Percentiles rank a stretch among this genome's conserved stretches.
Conservation (phyloP, 2,797 vertebrate genomes). For the Eleutherodactylus coqui region DNA sequence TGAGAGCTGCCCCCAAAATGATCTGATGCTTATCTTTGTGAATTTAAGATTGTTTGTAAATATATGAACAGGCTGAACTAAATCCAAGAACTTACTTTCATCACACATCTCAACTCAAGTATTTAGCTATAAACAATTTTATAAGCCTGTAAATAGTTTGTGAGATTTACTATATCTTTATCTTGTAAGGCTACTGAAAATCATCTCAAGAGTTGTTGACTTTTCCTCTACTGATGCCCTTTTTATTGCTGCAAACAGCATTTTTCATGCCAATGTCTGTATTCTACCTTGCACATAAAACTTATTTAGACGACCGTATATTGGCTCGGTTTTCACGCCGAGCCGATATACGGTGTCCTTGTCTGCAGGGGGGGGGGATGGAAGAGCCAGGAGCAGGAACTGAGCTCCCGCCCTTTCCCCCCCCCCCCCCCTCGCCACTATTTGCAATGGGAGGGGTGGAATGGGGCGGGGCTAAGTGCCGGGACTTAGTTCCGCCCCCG, state of each 20-base stretch:
- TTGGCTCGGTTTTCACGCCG: too few relatives aligned
- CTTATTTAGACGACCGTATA: too few relatives aligned
- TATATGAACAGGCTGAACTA: neutral
- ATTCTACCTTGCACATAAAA: neutral
- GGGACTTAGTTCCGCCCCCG: too few relatives aligned
- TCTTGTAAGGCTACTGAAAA: slow-evolving; percentile 23
- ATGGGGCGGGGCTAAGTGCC: too few relatives aligned
- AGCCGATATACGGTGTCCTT: too few relatives aligned
- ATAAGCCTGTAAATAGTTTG: slow-evolving; percentile 26
- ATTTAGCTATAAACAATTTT: neutral
- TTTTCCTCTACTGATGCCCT: neutral
- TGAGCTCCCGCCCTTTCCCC: too few relatives aligned
- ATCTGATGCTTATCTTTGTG: neutral
- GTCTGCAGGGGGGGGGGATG: too few relatives aligned
- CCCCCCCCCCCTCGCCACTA: too few relatives aligned
- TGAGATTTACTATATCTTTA: slow-evolving; percentile 19
- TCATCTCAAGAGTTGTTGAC: slow-evolving; percentile 16
- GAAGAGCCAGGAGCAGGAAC: too few relatives aligned
- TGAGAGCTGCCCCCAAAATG: neutral
- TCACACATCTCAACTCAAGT: neutral
- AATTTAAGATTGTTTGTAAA: neutral
- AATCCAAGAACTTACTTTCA: neutral
- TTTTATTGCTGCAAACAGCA: slow-evolving; percentile 5
- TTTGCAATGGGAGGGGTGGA: too few relatives aligned
- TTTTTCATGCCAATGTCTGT: neutral